Evolutionary conservation across 2,888 invertebrate species (phyloP), one percentile per base, ranked within the genome.

Genomic region (Isoperla grammatica): DNA sequence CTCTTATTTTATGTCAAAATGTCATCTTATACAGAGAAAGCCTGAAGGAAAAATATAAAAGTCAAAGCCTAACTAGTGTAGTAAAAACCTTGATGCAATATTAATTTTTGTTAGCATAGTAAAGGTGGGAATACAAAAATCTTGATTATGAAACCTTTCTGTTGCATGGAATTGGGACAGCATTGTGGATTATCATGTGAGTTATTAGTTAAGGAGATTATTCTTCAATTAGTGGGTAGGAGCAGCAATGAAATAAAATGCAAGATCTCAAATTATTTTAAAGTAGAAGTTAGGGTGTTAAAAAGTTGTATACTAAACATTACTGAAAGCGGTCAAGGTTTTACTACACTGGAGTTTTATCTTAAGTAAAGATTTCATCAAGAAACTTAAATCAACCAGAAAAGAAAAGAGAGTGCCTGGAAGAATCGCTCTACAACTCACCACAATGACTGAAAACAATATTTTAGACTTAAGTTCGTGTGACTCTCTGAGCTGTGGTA

Each of bases 361-460:
- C 19, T 46, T 2, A 45, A 19, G 37, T 39, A 53, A 53, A 53
- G 53, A 37, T 20, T 37, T 39, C 37, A 39, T 53, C 20, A 53
- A 53, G 48, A 57, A 39, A 48, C 20, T 23, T 22, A 37, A 43
- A 60, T 40, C 39, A 35, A 43, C 45, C 39, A 46, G 55, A 60
- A 53, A 58, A 62, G 55, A 48, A 39, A 60, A 64, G 45, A 61
- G 45, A 61, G 56, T 20, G 22, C 43, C 42, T 53, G 45, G 19
- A 45, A 19, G 39, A 39, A 53, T 19, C 39, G 12, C 40, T 39
- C 39, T 39, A 53, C 53, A 53, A 71, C 91, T 86, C 77, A 96
- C 96, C 78, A 96, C 96, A 67, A 95, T 87, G 61, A 95, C 91
- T 61, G 95, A 96, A 78, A 96, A 96, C 65, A 97, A 83, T 66